Evolutionary conservation across 2,888 invertebrate genomes (phyloP).

Genomic region (Heliconius ethilla): DNA sequence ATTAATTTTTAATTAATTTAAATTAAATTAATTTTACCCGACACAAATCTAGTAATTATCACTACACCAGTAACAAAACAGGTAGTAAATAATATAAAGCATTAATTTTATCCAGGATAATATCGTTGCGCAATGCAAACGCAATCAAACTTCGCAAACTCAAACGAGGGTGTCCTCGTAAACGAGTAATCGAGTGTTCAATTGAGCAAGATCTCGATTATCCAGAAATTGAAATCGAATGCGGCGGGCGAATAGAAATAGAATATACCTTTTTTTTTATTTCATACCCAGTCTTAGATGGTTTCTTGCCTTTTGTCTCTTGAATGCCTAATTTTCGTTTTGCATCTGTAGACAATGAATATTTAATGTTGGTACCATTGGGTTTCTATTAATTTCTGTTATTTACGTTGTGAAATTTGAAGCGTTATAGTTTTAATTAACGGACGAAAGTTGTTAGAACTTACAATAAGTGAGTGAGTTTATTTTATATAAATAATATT

Average conservation of each 20-base stretch:
- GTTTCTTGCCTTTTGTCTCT: conserved; percentile 33
- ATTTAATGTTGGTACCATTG: conserved; percentile 15
- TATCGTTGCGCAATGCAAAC: conserved; percentile 70
- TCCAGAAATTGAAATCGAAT: conserved; percentile 77
- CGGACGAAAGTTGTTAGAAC: conserved; percentile 1
- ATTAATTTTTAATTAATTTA: background rate
- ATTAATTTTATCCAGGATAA: conserved; percentile 66
- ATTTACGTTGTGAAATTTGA: background rate
- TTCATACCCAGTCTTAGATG: conserved; percentile 30
- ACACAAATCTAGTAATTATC: background rate
- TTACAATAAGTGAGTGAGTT: conserved; percentile 11
- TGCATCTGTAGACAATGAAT: conserved; percentile 1
- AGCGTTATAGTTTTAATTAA: conserved; percentile 10
- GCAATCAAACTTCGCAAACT: conserved; percentile 78
- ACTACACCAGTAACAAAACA: conserved; percentile 14
- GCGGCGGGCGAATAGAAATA: conserved; percentile 70
- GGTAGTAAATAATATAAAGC: conserved; percentile 47
- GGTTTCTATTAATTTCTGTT: background rate
- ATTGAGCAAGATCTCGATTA: conserved; percentile 80
- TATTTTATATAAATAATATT: conserved; percentile 21
- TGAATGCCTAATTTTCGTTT: conserved; percentile 26
- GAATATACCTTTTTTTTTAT: conserved; percentile 57
- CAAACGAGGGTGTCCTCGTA: conserved; percentile 73
- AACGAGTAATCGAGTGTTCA: conserved; percentile 80
- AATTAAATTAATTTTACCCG: background rate